These are phyloP conservation scores for Gila robusta DNA, from an alignment of 2,797 vertebrate species.

Conservation along the genomic window DNA sequence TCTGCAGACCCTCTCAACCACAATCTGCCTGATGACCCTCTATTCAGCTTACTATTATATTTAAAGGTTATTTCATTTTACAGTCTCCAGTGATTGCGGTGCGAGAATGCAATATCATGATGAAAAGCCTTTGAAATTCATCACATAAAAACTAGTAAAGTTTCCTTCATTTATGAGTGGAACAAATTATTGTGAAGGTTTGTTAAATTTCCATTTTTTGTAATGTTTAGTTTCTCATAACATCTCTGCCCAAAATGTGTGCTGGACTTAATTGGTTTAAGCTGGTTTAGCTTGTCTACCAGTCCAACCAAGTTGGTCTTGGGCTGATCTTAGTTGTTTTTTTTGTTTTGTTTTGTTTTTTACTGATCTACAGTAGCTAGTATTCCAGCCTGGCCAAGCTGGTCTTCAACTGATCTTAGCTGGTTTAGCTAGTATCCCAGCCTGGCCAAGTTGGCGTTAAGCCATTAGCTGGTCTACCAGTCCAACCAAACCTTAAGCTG, in stretches of 20 bases:
- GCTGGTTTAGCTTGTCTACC: not conserved
- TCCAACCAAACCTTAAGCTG: not conserved
- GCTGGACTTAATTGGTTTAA: not conserved
- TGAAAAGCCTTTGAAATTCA: constrained; percentile 35
- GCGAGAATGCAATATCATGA: constrained; percentile 27
- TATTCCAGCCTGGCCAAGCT: not conserved
- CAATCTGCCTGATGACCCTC: constrained; percentile 69
- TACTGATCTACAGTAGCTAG: not conserved
- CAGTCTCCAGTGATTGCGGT: constrained; percentile 33
- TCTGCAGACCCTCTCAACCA: constrained; percentile 69
- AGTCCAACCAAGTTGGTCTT: not conserved
- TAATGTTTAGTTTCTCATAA: not conserved
- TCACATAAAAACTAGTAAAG: constrained; percentile 5
- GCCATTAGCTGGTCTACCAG: not conserved
- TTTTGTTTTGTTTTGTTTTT: not conserved
- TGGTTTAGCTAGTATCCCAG: not conserved
- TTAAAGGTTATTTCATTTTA: constrained; percentile 41
- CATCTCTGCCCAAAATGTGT: not conserved
- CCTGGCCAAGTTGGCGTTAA: not conserved
- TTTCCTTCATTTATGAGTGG: not conserved
- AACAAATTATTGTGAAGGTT: not conserved
- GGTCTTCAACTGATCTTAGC: not conserved
- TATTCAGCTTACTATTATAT: constrained; percentile 53
- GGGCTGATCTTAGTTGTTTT: not conserved
- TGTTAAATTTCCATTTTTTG: not conserved